Evolutionary conservation across 2,888 invertebrate genomes (phyloP).

Genomic region (Leptothorax acervorum): DNA sequence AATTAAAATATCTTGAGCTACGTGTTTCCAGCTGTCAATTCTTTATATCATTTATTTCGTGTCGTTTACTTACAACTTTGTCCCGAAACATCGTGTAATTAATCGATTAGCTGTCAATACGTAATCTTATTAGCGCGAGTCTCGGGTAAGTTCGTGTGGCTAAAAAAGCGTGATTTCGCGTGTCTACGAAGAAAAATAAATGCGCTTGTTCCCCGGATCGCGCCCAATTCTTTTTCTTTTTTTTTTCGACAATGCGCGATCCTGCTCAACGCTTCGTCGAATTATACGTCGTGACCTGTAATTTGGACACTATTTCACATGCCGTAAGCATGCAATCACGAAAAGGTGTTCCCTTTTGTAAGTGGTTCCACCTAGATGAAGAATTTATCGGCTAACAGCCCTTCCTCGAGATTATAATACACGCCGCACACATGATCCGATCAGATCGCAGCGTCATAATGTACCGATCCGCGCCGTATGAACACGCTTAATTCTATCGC

Average conservation of each 20-base stretch:
- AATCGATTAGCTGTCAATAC: conserved; percentile 1
- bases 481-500: conserved; percentile 9
- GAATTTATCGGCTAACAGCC: conserved; percentile 81
- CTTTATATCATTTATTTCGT: not conserved
- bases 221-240: conserved; percentile 35
- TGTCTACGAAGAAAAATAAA: conserved; percentile 66
- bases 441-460: conserved; percentile 68
- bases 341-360: conserved; percentile 81
- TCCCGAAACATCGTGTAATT: not conserved
- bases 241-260: conserved; percentile 67
- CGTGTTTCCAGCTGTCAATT: not conserved
- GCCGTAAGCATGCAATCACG: conserved; percentile 82
- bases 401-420: conserved; percentile 75
- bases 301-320: conserved; percentile 83
- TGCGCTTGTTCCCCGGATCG: conserved; percentile 45
- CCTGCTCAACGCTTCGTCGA: conserved; percentile 76
- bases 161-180: conserved; percentile 26
- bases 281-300: conserved; percentile 81
- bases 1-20: not conserved
- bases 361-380: conserved; percentile 82
- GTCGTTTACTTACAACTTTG: not conserved
- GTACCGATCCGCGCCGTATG: conserved; percentile 39
- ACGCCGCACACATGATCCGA: conserved; percentile 66
- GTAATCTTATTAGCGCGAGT: not conserved
- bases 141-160: not conserved